Base-by-base conservation (phyloP, 2,888 invertebrate species). In the Embidobia sp. region DNA sequence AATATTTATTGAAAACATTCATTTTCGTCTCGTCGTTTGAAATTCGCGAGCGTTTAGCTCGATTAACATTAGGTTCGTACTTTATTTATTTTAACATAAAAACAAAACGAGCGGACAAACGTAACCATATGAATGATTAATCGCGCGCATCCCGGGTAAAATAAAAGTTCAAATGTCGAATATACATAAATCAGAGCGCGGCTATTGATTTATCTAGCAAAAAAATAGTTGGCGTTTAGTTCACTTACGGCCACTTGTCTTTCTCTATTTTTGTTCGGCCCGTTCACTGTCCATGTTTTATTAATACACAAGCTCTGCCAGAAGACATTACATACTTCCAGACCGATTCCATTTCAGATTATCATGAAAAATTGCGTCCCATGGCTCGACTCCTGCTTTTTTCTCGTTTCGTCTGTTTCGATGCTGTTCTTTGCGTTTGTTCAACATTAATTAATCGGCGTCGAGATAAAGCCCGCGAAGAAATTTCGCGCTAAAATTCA, bases 171-270 rank as follows among this genome's bases (percentile, higher is more conserved):
- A 49, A 11, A 63, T 31, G 29, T 29, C 40, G 49, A 51, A n/a
- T n/a, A 49, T 37, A 53, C 64, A 64, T 64, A 64, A 64, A 64
- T 64, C 53, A 64, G 42, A 44, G 19, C 55, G 37, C 29, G 18
- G 37, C 46, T 55, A 67, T 67, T 55, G 67, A 67, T 67, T 67
- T 67, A 67, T 67, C 48, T 37, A 48, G 15, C n/a, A 55, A 53
- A 46, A 48, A 26, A 67, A 64, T 57, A 44, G 44, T 44, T 19
- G 13, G 33, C 63, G 35, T 55, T 31, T 44, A 44, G 33, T 40
- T 66, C 6, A 46, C 37, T 49, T 42, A 16, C 42, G 22, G 22
- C 51, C 8, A 55, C 27, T 40, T 27, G n/a, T 27, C 29, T 27
- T 29, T 6, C 7, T 31, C 31, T 26, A 10, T 10, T 15, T 33